Evolutionary conservation across 2,888 invertebrate genomes (phyloP).

Genomic region (Brachylomia viminalis): DNA sequence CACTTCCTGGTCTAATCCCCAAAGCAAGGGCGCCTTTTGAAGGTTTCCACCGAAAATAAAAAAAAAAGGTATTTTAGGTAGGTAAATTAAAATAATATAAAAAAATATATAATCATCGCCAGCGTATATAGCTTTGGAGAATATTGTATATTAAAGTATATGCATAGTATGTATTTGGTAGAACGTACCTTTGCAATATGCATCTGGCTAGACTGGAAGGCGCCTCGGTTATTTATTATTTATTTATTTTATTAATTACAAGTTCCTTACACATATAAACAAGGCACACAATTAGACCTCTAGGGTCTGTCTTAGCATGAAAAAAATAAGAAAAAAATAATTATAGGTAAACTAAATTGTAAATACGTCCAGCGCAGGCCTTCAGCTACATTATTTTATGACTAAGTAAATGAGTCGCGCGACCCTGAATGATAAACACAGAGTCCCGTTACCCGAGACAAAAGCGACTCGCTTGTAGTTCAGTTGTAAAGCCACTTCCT

Average conservation of each 20-base stretch:
- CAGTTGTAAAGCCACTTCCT: slow-evolving; percentile 80
- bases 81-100: neutral
- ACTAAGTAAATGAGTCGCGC: slow-evolving; percentile 69
- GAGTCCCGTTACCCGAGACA: slow-evolving; percentile 80
- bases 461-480: slow-evolving; percentile 74
- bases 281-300: too few relatives aligned
- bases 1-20: too few relatives aligned
- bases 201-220: slow-evolving; percentile 6
- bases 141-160: neutral
- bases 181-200: neutral
- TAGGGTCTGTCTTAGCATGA: too few relatives aligned
- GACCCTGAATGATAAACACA: slow-evolving; percentile 78
- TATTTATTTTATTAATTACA: too few relatives aligned
- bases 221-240: too few relatives aligned
- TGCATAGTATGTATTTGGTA: too few relatives aligned
- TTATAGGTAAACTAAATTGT: slow-evolving; percentile 5
- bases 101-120: neutral
- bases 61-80: neutral
- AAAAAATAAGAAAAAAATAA: slow-evolving; percentile 6
- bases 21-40: too few relatives aligned
- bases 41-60: too few relatives aligned
- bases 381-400: slow-evolving; percentile 58
- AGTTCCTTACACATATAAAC: too few relatives aligned
- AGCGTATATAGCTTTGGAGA: neutral
- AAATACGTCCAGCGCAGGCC: slow-evolving; percentile 29